phyloP scores from a whole-genome alignment of 2,888 invertebrate genomes.

The Pharmacophagus antenor region DNA sequence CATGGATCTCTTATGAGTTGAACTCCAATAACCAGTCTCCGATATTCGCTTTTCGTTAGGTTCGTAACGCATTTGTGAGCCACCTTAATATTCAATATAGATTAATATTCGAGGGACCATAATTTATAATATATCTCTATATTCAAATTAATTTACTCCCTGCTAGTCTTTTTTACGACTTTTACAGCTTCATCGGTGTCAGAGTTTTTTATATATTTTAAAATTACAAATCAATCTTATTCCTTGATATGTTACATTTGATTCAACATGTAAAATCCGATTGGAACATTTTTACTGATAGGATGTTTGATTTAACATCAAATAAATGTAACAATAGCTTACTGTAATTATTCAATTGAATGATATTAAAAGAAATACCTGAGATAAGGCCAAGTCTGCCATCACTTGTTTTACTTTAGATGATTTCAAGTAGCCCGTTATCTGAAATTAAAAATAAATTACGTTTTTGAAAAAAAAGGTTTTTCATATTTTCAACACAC shows the following conservation, averaged over 20 bases:
- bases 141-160: too few relatives aligned
- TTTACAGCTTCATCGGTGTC: too few relatives aligned
- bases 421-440: constrained; percentile 87
- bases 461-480: too few relatives aligned
- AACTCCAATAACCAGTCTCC: constrained; percentile 93
- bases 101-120: too few relatives aligned
- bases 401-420: constrained; percentile 95
- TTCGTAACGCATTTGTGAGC: constrained; percentile 91
- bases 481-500: too few relatives aligned
- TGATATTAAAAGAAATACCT: constrained; percentile 74
- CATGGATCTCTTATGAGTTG: constrained; percentile 97
- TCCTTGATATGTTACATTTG: too few relatives aligned
- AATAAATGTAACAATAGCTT: background rate
- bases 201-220: too few relatives aligned
- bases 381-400: constrained; percentile 95
- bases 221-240: too few relatives aligned
- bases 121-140: background rate
- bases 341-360: background rate
- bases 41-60: constrained; percentile 92
- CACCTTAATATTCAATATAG: constrained; percentile 66
- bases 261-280: background rate
- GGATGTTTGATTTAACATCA: background rate
- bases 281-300: background rate
- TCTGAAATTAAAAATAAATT: constrained; percentile 63
- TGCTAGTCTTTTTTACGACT: too few relatives aligned